phyloP scores from a whole-genome alignment of 2,888 invertebrate species.

The Dynastes tityus region DNA sequence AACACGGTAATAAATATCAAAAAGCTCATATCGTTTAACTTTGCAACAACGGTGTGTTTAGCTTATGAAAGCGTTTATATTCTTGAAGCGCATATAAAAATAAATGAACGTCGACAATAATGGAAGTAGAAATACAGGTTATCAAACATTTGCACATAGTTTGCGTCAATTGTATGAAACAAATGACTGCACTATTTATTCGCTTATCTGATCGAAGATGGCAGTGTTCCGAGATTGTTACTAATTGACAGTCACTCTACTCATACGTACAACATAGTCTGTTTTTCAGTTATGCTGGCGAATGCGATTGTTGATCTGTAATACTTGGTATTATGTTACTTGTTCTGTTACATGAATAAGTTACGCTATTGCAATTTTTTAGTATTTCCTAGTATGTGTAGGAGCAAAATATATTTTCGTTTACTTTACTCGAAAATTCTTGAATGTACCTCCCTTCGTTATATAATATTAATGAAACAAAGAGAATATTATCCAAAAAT shows the following conservation, averaged over 20 bases:
- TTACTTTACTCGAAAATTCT: too few species aligned
- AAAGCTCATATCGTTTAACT: constrained; percentile 60
- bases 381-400: background rate
- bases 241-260: constrained; percentile 57
- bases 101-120: constrained; percentile 64
- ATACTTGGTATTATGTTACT: too few species aligned
- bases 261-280: constrained; percentile 14
- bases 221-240: constrained; percentile 60
- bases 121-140: constrained; percentile 68
- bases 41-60: constrained; percentile 54
- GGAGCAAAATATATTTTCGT: too few species aligned
- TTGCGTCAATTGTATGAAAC: constrained; percentile 68
- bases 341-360: background rate
- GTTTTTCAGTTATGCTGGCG: background rate
- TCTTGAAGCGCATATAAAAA: constrained; percentile 58
- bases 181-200: constrained; percentile 62
- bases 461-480: too few species aligned
- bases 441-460: too few species aligned
- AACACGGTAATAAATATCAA: constrained; percentile 58
- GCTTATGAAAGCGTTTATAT: constrained; percentile 58
- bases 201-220: constrained; percentile 66
- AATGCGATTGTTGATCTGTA: constrained; percentile 9
- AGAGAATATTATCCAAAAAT: too few species aligned
- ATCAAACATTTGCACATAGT: constrained; percentile 69
- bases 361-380: background rate